Conservation (phyloP, 2,113 vertebrate genomes). For the Phylloscopus trochiloides region DNA sequence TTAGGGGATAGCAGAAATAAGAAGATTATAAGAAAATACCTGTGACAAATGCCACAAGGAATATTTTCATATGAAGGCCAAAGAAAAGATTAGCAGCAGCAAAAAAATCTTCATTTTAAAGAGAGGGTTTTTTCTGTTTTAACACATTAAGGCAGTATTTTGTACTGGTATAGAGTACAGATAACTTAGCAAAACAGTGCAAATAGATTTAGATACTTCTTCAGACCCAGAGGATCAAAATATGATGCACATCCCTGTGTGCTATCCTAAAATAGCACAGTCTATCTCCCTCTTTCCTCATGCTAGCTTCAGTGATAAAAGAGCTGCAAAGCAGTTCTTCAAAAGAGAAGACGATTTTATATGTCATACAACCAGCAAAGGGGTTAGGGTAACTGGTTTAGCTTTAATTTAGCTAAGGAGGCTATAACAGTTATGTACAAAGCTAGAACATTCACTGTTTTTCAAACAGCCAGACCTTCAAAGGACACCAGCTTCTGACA, state of each 20-base stretch:
- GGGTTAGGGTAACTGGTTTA: neutral
- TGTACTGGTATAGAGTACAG: neutral
- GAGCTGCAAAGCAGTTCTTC: neutral
- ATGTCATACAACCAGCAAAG: neutral
- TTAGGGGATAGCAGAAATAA: neutral
- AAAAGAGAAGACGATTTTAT: neutral
- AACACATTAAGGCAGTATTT: neutral
- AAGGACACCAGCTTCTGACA: neutral
- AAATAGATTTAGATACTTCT: neutral
- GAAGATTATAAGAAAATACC: conserved; percentile 26
- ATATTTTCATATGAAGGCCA: neutral
- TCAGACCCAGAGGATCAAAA: neutral
- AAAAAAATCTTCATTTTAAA: neutral
- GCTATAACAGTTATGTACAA: neutral
- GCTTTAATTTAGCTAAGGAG: neutral
- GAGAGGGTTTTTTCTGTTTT: neutral
- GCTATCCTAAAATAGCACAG: neutral
- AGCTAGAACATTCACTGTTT: neutral
- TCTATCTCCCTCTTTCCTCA: neutral
- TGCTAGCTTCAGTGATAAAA: neutral
- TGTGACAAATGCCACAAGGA: neutral
- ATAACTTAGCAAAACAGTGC: neutral
- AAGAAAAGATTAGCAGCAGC: neutral
- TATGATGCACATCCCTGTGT: neutral
- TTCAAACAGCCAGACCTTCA: neutral